phyloP scores from a whole-genome alignment of 1,140 invertebrate species.

The Drosophila rufa region DNA sequence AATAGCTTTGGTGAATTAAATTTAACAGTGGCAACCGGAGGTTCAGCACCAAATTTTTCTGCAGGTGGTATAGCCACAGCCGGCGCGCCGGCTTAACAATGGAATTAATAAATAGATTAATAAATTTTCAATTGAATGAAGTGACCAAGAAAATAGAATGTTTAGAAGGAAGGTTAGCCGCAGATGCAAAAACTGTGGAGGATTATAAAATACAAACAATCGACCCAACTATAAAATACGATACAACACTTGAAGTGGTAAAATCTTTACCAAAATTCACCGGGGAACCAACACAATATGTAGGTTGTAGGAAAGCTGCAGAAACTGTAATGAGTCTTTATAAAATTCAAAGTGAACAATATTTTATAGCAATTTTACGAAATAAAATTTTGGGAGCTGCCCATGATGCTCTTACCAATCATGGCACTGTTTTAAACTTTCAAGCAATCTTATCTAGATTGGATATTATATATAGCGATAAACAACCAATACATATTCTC shows the following conservation, averaged over 20 bases:
- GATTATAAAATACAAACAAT: slow-evolving; percentile 1
- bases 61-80: background rate
- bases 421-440: background rate
- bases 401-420: background rate
- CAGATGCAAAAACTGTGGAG: slow-evolving; percentile 4
- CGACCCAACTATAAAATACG: background rate
- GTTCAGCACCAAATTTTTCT: no score
- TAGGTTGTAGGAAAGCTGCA: slow-evolving; percentile 7
- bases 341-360: slow-evolving; percentile 1
- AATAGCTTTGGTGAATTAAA: slow-evolving; percentile 6
- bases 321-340: background rate
- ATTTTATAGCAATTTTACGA: slow-evolving; percentile 9
- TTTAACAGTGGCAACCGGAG: background rate
- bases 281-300: slow-evolving; percentile 9
- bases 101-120: slow-evolving; percentile 12
- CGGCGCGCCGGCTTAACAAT: background rate
- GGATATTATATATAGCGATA: slow-evolving; percentile 10
- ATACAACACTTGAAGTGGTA: background rate
- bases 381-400: slow-evolving; percentile 1
- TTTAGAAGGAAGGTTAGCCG: background rate
- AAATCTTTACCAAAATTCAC: slow-evolving; percentile 7
- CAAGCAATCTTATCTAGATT: slow-evolving; percentile 4
- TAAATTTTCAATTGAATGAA: background rate
- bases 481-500: slow-evolving; percentile 6
- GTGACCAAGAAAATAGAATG: background rate